Evolutionary conservation across 2,797 vertebrate genomes (phyloP).

Genomic region (Novumbra hubbsi): DNA sequence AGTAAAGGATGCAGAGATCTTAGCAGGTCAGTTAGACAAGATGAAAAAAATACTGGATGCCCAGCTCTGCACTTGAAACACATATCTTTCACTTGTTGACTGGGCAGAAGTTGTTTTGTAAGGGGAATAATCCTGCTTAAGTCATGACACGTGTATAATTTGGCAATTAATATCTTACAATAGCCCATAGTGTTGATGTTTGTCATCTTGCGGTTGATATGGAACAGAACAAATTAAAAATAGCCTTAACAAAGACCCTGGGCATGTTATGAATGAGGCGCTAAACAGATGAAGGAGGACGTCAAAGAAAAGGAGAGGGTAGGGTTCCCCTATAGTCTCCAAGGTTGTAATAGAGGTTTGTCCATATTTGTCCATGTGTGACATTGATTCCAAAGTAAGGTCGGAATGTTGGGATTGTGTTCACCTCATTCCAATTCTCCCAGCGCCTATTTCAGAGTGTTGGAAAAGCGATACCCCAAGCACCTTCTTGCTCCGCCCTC

Average conservation of each 20-base stretch:
- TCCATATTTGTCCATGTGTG: constrained; percentile 74
- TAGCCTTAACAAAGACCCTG: constrained; percentile 29
- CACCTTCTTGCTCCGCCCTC: constrained; percentile 65
- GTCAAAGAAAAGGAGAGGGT: not conserved
- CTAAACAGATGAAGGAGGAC: not conserved
- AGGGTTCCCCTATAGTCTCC: constrained; percentile 25
- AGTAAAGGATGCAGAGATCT: constrained; percentile 17
- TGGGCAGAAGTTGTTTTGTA: constrained; percentile 18
- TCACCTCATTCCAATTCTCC: constrained; percentile 78
- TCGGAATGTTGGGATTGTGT: constrained; percentile 70
- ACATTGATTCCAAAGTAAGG: constrained; percentile 62
- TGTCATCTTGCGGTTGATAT: constrained; percentile 11
- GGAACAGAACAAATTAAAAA: constrained; percentile 16
- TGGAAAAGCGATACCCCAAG: constrained; percentile 58
- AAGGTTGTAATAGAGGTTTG: constrained; percentile 36
- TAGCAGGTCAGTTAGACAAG: constrained; percentile 49
- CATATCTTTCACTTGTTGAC: constrained; percentile 30
- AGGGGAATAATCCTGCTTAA: not conserved
- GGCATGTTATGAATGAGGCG: constrained; percentile 17
- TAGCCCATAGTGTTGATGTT: constrained; percentile 6
- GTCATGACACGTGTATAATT: not conserved
- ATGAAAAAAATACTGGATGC: constrained; percentile 52
- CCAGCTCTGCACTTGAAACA: constrained; percentile 20
- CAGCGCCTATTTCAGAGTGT: constrained; percentile 71
- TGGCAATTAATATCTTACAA: not conserved